A percentile compares a stretch with the other conserved stretches of the same genome.
phyloP scores from a whole-genome alignment of 2,888 invertebrate genomes.

The Oxycera nigricornis region DNA sequence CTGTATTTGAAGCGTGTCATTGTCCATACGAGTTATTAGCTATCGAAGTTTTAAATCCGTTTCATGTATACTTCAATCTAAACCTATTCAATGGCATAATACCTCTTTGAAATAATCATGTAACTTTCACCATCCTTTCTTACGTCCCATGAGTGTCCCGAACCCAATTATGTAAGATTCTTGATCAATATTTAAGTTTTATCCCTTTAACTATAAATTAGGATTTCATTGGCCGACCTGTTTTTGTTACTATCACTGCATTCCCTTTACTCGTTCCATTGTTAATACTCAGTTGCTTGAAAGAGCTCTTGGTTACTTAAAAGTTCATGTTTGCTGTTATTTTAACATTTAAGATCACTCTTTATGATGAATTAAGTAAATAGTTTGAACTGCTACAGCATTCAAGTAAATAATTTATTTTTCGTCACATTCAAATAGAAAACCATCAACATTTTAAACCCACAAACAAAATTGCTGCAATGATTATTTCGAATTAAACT shows the following conservation, averaged over 20 bases:
- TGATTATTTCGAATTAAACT: constrained; percentile 35
- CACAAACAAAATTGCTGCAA: constrained; percentile 22
- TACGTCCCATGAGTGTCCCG: neutral
- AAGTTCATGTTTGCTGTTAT: too few species aligned
- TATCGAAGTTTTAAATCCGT: constrained; percentile 38
- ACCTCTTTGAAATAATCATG: too few species aligned
- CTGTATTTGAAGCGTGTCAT: constrained; percentile 45
- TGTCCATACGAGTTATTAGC: constrained; percentile 48
- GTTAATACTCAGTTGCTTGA: too few species aligned
- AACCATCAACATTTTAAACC: constrained; percentile 17
- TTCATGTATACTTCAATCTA: constrained; percentile 42
- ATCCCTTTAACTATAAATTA: too few species aligned
- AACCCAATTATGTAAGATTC: too few species aligned
- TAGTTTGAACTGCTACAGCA: too few species aligned
- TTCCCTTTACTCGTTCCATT: neutral
- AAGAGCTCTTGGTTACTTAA: too few species aligned
- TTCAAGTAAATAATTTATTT: constrained; percentile 33
- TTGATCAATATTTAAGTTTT: neutral
- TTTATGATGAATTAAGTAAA: too few species aligned
- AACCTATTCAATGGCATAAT: neutral
- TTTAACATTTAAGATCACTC: too few species aligned
- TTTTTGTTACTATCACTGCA: neutral
- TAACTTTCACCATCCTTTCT: neutral
- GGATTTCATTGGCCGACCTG: neutral
- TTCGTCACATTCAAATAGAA: constrained; percentile 22